phyloP scores from a whole-genome alignment of 2,888 invertebrate genomes.

The Bedellia somnulentella region DNA sequence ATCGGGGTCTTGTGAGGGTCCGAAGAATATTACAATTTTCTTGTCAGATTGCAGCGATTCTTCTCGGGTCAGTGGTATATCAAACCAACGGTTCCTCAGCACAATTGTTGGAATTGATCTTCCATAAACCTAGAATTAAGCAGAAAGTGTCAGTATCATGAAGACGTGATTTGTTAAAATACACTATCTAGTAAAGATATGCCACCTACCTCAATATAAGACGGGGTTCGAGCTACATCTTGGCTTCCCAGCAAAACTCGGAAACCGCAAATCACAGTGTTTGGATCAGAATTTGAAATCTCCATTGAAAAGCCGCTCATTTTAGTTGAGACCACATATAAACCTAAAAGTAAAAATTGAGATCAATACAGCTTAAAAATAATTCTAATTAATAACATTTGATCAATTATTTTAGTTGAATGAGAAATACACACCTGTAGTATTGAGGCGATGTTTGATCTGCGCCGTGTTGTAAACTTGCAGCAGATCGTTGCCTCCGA shows the following conservation, averaged over 20 bases:
- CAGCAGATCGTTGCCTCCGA: slow-evolving; percentile 90
- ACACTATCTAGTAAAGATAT: too few species aligned
- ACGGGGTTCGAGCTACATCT: slow-evolving; percentile 75
- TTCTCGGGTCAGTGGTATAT: slow-evolving; percentile 91
- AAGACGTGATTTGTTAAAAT: too few species aligned
- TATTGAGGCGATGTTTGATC: slow-evolving; percentile 87
- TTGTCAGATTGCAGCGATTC: slow-evolving; percentile 92
- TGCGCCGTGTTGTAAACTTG: slow-evolving; percentile 94
- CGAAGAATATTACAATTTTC: slow-evolving; percentile 80
- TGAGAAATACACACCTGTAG: slow-evolving; percentile 53
- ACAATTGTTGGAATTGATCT: slow-evolving; percentile 72
- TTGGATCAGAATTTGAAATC: slow-evolving; percentile 82
- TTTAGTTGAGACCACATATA: slow-evolving; percentile 93
- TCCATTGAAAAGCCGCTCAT: slow-evolving; percentile 88
- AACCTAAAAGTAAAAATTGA: slow-evolving; percentile 51
- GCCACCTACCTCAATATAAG: slow-evolving; percentile 70
- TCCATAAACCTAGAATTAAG: slow-evolving; percentile 65
- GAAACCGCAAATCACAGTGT: slow-evolving; percentile 87
- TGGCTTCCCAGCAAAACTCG: slow-evolving; percentile 85
- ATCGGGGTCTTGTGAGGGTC: slow-evolving; percentile 83
- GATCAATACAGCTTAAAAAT: too few species aligned
- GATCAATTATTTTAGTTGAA: too few species aligned
- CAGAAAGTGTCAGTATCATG: too few species aligned
- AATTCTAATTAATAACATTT: too few species aligned
- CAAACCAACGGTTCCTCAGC: slow-evolving; percentile 88